phyloP scores from a whole-genome alignment of 64 coral and sea anemone genomes.

The Montipora capricornis region DNA sequence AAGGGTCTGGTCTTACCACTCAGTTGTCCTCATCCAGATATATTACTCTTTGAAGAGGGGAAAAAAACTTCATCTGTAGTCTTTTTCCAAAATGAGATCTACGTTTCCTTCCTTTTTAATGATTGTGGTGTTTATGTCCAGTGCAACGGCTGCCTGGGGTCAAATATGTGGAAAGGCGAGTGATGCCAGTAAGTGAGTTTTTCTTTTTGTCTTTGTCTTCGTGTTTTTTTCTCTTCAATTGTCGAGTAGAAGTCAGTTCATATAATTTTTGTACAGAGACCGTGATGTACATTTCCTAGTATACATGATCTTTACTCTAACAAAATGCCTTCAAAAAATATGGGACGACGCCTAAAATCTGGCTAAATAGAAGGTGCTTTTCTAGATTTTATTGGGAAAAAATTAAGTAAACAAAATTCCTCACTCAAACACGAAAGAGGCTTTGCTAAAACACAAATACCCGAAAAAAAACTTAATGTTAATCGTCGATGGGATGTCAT shows the following conservation, averaged over 20 bases:
- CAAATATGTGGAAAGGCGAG: constrained; percentile 5
- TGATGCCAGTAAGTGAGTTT: neutral
- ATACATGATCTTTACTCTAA: too few relatives aligned
- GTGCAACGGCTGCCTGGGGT: neutral
- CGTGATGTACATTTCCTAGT: too few relatives aligned
- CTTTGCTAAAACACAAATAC: too few relatives aligned
- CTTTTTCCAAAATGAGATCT: neutral
- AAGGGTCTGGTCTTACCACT: neutral
- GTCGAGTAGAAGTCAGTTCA: neutral
- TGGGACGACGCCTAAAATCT: too few relatives aligned
- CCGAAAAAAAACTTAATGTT: too few relatives aligned
- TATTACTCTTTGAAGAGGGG: neutral
- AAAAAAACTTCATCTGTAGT: neutral
- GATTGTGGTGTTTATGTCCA: neutral
- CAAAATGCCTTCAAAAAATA: too few relatives aligned
- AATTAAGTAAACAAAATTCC: too few relatives aligned
- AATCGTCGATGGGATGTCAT: too few relatives aligned
- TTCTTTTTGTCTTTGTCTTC: neutral
- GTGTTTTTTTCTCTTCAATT: neutral
- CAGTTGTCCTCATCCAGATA: neutral
- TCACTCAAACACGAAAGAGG: too few relatives aligned
- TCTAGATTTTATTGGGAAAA: too few relatives aligned
- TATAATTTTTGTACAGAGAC: too few relatives aligned
- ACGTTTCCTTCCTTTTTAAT: neutral
- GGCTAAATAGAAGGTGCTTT: too few relatives aligned